Conservation (phyloP, 2,113 vertebrate species). For the Alaudala cheleensis region DNA sequence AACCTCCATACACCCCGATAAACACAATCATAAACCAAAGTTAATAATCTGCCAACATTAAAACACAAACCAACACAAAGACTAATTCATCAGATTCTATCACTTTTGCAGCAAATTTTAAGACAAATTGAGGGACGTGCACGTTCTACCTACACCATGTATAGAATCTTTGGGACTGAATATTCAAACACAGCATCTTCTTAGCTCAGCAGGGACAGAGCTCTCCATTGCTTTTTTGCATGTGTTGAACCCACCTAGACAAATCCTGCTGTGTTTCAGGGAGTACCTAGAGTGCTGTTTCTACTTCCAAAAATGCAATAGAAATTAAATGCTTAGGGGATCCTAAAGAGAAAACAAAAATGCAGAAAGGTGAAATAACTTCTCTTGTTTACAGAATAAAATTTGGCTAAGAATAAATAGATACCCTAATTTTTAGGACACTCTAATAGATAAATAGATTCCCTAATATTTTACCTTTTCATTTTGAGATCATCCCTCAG, state of each 20-base stretch:
- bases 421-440: not conserved
- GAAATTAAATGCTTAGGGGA: accelerated
- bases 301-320: not conserved
- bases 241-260: not conserved
- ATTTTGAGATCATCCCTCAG: not conserved
- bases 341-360: not conserved
- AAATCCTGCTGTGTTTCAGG: not conserved
- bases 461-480: not conserved
- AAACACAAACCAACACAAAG: not conserved
- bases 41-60: not conserved
- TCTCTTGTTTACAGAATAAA: not conserved
- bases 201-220: not conserved
- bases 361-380: not conserved
- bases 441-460: too few relatives aligned
- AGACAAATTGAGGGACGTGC: not conserved
- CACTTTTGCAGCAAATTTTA: not conserved
- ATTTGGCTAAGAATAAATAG: not conserved
- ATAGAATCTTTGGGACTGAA: not conserved
- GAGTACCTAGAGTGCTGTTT: not conserved
- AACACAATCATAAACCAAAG: not conserved
- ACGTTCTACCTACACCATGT: not conserved
- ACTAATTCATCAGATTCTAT: not conserved
- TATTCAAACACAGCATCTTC: not conserved
- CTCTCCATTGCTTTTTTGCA: not conserved
- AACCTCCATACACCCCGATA: not conserved